These are phyloP conservation scores for Pseudochaenichthys georgianus DNA, from an alignment of 2,797 vertebrate genomes.

Conservation along the genomic window DNA sequence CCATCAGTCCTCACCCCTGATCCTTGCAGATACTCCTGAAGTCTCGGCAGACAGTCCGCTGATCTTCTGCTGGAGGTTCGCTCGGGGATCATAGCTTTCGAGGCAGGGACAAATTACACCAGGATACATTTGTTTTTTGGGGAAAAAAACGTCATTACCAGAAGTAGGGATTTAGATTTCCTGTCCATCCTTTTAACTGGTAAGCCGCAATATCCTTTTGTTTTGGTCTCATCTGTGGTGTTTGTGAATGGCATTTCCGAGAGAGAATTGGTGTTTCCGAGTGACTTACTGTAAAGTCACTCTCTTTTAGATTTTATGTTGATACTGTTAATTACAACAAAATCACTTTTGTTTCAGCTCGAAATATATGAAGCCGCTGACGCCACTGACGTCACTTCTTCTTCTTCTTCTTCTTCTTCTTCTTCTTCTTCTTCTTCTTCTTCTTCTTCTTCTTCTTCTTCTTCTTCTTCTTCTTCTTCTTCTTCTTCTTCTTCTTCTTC, in stretches of 20 bases:
- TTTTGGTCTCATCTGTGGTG: constrained; percentile 47
- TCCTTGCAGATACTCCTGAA: constrained; percentile 5
- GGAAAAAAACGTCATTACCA: constrained; percentile 31
- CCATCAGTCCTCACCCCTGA: constrained; percentile 18
- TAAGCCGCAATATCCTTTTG: constrained; percentile 66
- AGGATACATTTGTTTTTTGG: not conserved
- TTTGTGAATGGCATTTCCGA: constrained; percentile 36
- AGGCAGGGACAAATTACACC: constrained; percentile 22
- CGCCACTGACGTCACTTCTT: no score
- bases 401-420: no score
- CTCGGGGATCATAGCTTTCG: constrained; percentile 11
- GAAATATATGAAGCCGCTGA: no score
- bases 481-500: no score
- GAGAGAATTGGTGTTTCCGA: constrained; percentile 7
- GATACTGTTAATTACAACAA: constrained; percentile 9
- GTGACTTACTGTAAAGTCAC: not conserved
- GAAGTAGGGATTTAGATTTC: constrained; percentile 49
- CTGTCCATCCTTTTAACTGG: constrained; percentile 33
- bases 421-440: no score
- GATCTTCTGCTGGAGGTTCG: constrained; percentile 17
- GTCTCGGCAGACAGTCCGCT: constrained; percentile 9
- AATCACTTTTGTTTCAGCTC: not conserved
- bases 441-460: no score
- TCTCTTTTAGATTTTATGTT: not conserved
- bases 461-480: no score